Evolutionary conservation across 2,113 vertebrate species (phyloP).

Genomic region (Otolemur garnettii): DNA sequence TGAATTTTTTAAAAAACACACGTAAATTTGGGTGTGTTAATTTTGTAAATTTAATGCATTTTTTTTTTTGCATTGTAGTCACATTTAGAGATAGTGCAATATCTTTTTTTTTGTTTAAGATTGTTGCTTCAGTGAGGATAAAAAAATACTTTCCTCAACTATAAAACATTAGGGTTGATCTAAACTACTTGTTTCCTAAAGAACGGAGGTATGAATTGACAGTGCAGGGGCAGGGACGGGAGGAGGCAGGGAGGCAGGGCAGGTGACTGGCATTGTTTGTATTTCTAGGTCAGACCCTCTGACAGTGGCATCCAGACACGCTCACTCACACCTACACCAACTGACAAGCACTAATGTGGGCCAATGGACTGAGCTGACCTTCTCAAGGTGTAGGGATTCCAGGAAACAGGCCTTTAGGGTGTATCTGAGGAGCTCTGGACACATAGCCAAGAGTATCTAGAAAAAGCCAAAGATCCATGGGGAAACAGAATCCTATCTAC

Average conservation of each 20-base stretch:
- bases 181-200: background rate
- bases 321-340: fast-evolving
- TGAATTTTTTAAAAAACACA: background rate
- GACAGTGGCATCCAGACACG: fast-evolving
- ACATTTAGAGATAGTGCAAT: background rate
- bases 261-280: background rate
- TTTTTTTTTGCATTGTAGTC: background rate
- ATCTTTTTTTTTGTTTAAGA: background rate
- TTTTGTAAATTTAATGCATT: background rate
- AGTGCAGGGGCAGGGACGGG: background rate
- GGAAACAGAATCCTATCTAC: background rate
- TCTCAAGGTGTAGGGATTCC: background rate
- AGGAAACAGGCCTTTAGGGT: background rate
- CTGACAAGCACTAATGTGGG: background rate
- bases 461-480: background rate
- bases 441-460: background rate
- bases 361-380: background rate
- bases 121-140: background rate
- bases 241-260: background rate
- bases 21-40: background rate
- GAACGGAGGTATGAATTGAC: background rate
- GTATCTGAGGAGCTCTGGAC: background rate
- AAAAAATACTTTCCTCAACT: background rate
- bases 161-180: background rate
- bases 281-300: background rate